These are phyloP conservation scores for Microtus richardsoni DNA, from an alignment of 2,113 vertebrate species.

Conservation along the genomic window DNA sequence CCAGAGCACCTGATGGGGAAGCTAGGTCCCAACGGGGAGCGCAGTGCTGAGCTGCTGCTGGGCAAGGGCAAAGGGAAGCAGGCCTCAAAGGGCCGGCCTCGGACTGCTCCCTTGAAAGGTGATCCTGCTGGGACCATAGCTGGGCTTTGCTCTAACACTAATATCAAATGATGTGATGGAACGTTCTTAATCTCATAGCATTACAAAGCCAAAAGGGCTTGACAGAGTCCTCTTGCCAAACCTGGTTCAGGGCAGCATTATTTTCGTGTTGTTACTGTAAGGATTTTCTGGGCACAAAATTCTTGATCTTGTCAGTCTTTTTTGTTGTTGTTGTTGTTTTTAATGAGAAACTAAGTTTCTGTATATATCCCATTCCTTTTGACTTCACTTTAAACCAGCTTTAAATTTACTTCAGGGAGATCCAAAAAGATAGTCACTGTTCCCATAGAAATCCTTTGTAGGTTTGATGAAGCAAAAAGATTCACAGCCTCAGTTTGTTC, in stretches of 20 bases:
- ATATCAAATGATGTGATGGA: constrained; percentile 35
- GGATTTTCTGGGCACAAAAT: constrained; percentile 26
- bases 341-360: constrained; percentile 27
- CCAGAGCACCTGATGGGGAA: constrained; percentile 91
- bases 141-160: constrained; percentile 40
- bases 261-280: neutral
- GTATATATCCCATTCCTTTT: constrained; percentile 38
- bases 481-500: neutral
- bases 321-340: neutral
- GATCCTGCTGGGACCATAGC: constrained; percentile 74
- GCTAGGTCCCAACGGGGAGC: constrained; percentile 86
- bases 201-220: neutral
- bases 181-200: constrained; percentile 63
- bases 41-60: constrained; percentile 88
- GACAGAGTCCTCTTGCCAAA: neutral
- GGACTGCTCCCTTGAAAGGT: constrained; percentile 98
- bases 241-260: constrained; percentile 27
- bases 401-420: constrained; percentile 35
- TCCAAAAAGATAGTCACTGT: neutral
- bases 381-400: constrained; percentile 21
- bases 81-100: constrained; percentile 93
- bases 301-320: neutral
- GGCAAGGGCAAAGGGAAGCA: constrained; percentile 93
- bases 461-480: constrained; percentile 46
- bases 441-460: constrained; percentile 39